These are phyloP conservation scores for Metridium senile DNA, from an alignment of 92 coral and sea anemone genomes.

Conservation along the genomic window DNA sequence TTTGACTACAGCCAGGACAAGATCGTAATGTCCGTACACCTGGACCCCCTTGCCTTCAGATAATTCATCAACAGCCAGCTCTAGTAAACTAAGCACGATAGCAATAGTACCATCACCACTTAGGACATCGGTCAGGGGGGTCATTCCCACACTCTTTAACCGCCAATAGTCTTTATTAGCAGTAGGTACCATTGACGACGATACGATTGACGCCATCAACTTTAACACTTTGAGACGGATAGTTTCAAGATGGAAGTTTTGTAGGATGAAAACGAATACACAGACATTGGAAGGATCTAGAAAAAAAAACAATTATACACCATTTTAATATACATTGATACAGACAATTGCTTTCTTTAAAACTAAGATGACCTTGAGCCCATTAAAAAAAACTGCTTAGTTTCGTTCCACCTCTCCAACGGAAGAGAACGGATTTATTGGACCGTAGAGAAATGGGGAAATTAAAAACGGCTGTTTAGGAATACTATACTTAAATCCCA, in stretches of 20 bases:
- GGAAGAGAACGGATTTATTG: too few species aligned
- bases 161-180: constrained; percentile 76
- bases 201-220: constrained; percentile 64
- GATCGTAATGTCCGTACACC: constrained; percentile 83
- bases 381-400: too few species aligned
- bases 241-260: constrained; percentile 52
- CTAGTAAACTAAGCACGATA: constrained; percentile 60
- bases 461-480: too few species aligned
- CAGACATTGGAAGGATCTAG: constrained; percentile 76
- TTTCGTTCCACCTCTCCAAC: too few species aligned
- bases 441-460: too few species aligned
- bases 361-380: too few species aligned
- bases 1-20: constrained; percentile 84
- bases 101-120: constrained; percentile 61
- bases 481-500: too few species aligned
- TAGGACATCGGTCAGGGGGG: constrained; percentile 71
- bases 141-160: constrained; percentile 64
- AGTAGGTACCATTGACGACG: constrained; percentile 70
- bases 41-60: constrained; percentile 75
- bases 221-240: constrained; percentile 72
- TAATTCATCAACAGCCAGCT: constrained; percentile 66
- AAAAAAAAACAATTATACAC: background rate
- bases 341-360: background rate
- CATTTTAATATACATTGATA: background rate
- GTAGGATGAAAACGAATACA: constrained; percentile 64